Base-by-base conservation (phyloP, 2,113 vertebrate genomes). In the Haplochromis vanheusdeni region DNA sequence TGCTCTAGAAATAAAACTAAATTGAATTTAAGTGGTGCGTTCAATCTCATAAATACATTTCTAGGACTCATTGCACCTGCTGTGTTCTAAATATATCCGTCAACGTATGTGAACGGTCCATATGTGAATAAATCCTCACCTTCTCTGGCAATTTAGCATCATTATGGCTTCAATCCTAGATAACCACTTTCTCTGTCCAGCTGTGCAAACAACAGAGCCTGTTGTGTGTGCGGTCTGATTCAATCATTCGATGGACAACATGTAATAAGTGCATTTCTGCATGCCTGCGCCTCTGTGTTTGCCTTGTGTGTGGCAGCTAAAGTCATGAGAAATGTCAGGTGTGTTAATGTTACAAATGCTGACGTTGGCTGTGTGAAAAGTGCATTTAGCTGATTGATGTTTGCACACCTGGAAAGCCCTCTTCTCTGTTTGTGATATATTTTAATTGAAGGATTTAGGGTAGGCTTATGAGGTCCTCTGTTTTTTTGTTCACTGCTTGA, bases 131-230 rank as follows among this genome's bases (percentile, higher is more conserved):
- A 56, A 79, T 79, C 70, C 12, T n/a, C 9, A 37, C 40, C 23
- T 81, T 31, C 31, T 80, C 42, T 75, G 75, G 31, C 83, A 56
- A 79, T 42, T 42, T 16, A 37, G 40, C 7, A 3, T 80, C 51
- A 82, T 19, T 73, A 6, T 14, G 40, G 31, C 23, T 56, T 26
- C 45, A 83, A 84, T 55, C 85, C 58, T 70, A 55, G 89, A 86
- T 37, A 35, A 4, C 26, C 60, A 14, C 75, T 51, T 85, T 87
- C 84, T 83, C 37, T 5, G 51, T 80, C 82, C 91, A 95, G 90
- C 94, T 95, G 94, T 87, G 79, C 87, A 94, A 94, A 93, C 87
- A 89, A 3, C 12, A 14, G 42, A 51, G 31, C 7, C 23, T 79
- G 82, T 75, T 37, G 49, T 9, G 19, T 47, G 68, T 79, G 68